Conservation (phyloP, 2,888 invertebrate genomes). For the Dione vanillae region DNA sequence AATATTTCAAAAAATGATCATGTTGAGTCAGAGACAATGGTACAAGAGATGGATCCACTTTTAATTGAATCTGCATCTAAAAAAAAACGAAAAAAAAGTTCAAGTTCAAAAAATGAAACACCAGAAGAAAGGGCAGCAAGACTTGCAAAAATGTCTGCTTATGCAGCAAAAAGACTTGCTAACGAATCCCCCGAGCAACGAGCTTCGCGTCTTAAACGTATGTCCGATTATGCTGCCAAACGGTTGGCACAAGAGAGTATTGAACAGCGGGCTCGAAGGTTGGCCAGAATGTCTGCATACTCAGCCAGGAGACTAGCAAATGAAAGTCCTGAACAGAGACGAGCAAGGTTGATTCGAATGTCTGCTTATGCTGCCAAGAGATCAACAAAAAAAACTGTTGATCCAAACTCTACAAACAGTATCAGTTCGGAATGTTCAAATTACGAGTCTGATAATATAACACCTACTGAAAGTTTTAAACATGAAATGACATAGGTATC, state of each 20-base stretch:
- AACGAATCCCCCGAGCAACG: slow-evolving; percentile 75
- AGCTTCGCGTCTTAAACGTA: slow-evolving; percentile 66
- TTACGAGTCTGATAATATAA: slow-evolving; percentile 24
- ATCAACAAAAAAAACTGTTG: slow-evolving; percentile 63
- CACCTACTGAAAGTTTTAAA: slow-evolving; percentile 56
- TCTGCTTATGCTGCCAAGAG: slow-evolving; percentile 75
- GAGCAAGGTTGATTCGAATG: slow-evolving; percentile 69
- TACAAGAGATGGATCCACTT: slow-evolving; percentile 59
- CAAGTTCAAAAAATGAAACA: slow-evolving; percentile 60
- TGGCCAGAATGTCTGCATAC: slow-evolving; percentile 77
- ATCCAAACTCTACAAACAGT: slow-evolving; percentile 19
- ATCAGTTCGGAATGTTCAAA: slow-evolving; percentile 15
- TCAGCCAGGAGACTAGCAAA: slow-evolving; percentile 73
- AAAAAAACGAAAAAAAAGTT: slow-evolving; percentile 55
- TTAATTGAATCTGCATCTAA: slow-evolving; percentile 46
- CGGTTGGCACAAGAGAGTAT: slow-evolving; percentile 69
- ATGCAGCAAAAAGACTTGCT: slow-evolving; percentile 76
- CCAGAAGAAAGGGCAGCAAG: slow-evolving; percentile 67
- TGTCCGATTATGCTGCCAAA: slow-evolving; percentile 78
- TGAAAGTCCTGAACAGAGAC: slow-evolving; percentile 72
- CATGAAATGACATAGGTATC: slow-evolving; percentile 25
- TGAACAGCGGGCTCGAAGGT: slow-evolving; percentile 69
- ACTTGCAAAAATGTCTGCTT: slow-evolving; percentile 76
- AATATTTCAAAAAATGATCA: slow-evolving; percentile 44
- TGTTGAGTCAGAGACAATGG: slow-evolving; percentile 33